Evolutionary conservation across 2,797 vertebrate genomes (phyloP).

Genomic region (Capromys pilorides): DNA sequence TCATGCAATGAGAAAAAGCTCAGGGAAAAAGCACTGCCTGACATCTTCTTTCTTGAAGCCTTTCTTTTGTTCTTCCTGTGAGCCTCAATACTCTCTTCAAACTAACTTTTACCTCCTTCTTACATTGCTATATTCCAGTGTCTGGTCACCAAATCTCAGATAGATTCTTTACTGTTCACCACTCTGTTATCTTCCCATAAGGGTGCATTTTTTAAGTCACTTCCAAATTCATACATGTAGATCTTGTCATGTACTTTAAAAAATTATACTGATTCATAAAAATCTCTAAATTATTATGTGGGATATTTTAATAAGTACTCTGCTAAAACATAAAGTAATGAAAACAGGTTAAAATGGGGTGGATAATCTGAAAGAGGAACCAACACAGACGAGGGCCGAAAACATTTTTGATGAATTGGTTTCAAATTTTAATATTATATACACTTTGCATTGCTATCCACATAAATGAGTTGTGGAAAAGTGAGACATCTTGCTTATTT

Average conservation of each 20-base stretch:
- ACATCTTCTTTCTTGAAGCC: too few relatives aligned
- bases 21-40: too few relatives aligned
- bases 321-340: not conserved
- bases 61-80: too few relatives aligned
- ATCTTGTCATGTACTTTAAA: not conserved
- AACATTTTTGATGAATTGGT: not conserved
- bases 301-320: not conserved
- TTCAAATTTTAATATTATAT: not conserved
- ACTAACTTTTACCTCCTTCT: too few relatives aligned
- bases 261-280: not conserved
- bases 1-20: too few relatives aligned
- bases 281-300: not conserved
- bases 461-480: not conserved
- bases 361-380: conserved; percentile 46
- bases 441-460: not conserved
- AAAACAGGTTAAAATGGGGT: not conserved
- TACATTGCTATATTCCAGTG: too few relatives aligned
- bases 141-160: too few relatives aligned
- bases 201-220: not conserved
- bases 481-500: not conserved
- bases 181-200: too few relatives aligned
- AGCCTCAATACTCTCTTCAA: too few relatives aligned
- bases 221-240: not conserved
- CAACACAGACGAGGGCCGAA: not conserved
- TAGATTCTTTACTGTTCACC: too few relatives aligned